phyloP scores from a whole-genome alignment of 2,113 vertebrate species.

The Garra rufa region DNA sequence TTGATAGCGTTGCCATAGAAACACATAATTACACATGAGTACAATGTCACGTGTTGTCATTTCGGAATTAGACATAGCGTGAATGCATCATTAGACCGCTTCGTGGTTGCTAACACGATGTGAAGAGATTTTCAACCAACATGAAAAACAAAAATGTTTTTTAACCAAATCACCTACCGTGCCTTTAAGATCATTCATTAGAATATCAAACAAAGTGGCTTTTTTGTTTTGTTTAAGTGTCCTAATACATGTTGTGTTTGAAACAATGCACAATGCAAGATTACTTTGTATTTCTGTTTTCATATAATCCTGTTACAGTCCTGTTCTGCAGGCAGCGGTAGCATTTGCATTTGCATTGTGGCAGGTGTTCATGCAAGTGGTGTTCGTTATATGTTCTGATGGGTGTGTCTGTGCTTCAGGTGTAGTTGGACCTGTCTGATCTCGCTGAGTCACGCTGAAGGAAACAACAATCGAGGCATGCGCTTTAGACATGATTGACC shows the following conservation, averaged over 20 bases:
- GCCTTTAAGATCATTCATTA: too few species aligned
- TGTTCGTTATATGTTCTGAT: background rate
- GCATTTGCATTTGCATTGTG: background rate
- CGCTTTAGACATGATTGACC: background rate
- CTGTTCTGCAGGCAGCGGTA: background rate
- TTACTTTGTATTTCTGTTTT: background rate
- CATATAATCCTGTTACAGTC: background rate
- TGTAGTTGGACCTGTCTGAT: conserved; percentile 29
- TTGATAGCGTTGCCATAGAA: too few species aligned
- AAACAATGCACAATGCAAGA: background rate
- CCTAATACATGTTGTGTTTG: background rate
- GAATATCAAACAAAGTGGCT: background rate
- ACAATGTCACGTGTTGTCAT: too few species aligned
- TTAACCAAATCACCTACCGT: too few species aligned
- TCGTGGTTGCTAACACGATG: background rate
- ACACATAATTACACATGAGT: too few species aligned
- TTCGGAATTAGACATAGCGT: too few species aligned
- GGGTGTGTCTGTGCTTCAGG: conserved; percentile 30
- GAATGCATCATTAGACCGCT: background rate
- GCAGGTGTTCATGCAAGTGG: conserved; percentile 19
- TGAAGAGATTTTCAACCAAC: background rate
- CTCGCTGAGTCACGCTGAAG: conserved; percentile 43
- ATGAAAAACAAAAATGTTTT: too few species aligned
- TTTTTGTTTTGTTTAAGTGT: background rate
- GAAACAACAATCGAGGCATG: background rate